A percentile compares a stretch with the other conserved stretches of the same genome.
Evolutionary conservation across 2,888 invertebrate genomes (phyloP).

Genomic region (Mimachlamys varia): DNA sequence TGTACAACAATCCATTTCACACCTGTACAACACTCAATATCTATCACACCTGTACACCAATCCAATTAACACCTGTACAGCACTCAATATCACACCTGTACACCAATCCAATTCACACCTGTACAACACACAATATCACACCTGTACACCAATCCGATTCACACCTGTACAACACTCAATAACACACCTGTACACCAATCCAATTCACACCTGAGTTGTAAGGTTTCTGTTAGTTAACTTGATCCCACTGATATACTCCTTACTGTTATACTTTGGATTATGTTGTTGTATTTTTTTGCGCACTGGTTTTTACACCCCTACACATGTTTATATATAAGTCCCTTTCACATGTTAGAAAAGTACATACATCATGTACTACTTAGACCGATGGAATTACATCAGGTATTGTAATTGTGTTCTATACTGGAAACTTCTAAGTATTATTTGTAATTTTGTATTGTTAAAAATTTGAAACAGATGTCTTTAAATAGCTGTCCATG

Average conservation of each 20-base stretch:
- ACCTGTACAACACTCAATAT: too few relatives aligned
- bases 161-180: too few relatives aligned
- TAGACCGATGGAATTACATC: neutral
- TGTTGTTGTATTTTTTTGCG: neutral
- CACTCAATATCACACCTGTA: too few relatives aligned
- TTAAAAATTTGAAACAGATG: neutral
- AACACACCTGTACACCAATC: neutral
- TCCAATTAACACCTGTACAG: too few relatives aligned
- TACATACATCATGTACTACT: neutral
- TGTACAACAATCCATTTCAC: too few relatives aligned
- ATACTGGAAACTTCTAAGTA: neutral
- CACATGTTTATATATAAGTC: neutral
- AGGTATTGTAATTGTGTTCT: neutral
- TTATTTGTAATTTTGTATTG: neutral
- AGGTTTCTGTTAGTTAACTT: neutral
- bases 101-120: too few relatives aligned
- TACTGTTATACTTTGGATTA: neutral
- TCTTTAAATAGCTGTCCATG: neutral
- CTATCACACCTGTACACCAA: too few relatives aligned
- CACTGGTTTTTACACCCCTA: neutral
- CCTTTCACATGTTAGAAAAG: neutral
- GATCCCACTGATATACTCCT: neutral
- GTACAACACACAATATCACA: too few relatives aligned
- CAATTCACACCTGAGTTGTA: neutral
- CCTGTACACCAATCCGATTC: too few relatives aligned